These are phyloP conservation scores for Sebastiscus tertius DNA, from an alignment of 2,797 vertebrate genomes.

Conservation along the genomic window DNA sequence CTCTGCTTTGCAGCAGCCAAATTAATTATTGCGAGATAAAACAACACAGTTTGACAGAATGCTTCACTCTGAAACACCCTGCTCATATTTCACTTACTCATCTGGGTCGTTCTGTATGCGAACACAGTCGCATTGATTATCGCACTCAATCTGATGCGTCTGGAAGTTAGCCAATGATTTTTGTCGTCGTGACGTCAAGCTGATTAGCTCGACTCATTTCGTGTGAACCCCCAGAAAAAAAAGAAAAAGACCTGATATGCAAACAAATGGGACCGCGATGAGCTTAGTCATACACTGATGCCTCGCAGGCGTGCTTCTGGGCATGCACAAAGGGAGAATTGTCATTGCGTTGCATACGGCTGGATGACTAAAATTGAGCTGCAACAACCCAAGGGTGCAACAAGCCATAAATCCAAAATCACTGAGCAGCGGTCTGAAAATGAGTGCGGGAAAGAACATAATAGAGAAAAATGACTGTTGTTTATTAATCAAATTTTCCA, in stretches of 20 bases:
- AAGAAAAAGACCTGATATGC: neutral
- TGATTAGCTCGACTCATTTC: conserved; percentile 6
- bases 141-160: conserved; percentile 7
- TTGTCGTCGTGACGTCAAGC: conserved; percentile 11
- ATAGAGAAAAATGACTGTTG: neutral
- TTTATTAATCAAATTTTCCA: neutral
- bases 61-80: neutral
- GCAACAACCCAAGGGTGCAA: conserved; percentile 16
- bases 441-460: neutral
- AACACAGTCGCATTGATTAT: conserved; percentile 23
- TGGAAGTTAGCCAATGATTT: neutral
- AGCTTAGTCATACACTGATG: conserved; percentile 22
- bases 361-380: conserved; percentile 27
- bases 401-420: conserved; percentile 9
- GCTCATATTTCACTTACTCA: conserved; percentile 7
- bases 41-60: conserved; percentile 31
- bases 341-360: neutral
- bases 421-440: neutral
- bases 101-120: neutral
- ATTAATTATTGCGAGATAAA: neutral
- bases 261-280: conserved; percentile 11
- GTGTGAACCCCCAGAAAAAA: neutral
- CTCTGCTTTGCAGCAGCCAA: neutral
- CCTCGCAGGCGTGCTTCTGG: conserved; percentile 2
- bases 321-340: conserved; percentile 3